Evolutionary conservation across 1,140 invertebrate species (phyloP).

Genomic region (Araneus ventricosus): DNA sequence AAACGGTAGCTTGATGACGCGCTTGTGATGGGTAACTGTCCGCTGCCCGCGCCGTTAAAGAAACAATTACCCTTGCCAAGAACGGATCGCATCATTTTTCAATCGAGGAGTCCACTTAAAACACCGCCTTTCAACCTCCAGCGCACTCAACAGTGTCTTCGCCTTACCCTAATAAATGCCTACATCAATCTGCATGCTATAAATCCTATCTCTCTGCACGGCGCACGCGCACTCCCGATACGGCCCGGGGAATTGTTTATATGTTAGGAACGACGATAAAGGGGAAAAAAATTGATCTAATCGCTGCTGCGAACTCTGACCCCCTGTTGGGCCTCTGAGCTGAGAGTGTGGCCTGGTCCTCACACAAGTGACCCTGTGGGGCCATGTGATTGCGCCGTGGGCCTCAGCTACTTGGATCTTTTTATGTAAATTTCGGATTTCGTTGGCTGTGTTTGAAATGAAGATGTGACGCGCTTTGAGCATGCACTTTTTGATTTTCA

Average conservation of each 20-base stretch:
- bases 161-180: constrained; percentile 53
- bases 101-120: constrained; percentile 54
- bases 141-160: constrained; percentile 21
- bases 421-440: background rate
- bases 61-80: constrained; percentile 55
- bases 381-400: constrained; percentile 47
- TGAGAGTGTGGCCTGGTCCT: background rate
- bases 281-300: constrained; percentile 14
- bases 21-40: background rate
- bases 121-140: constrained; percentile 54
- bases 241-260: constrained; percentile 43
- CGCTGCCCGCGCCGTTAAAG: constrained; percentile 17
- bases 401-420: background rate
- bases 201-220: constrained; percentile 60
- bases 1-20: constrained; percentile 44
- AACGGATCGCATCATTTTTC: constrained; percentile 64
- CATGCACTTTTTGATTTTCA: background rate
- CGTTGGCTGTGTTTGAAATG: background rate
- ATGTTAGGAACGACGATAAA: background rate
- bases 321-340: constrained; percentile 32
- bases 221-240: constrained; percentile 48
- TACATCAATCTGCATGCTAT: constrained; percentile 63
- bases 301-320: constrained; percentile 48
- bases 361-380: constrained; percentile 10
- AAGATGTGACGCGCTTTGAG: background rate